These are phyloP conservation scores for Cheilosia vernalis DNA, from an alignment of 2,888 invertebrate genomes.

Conservation along the genomic window DNA sequence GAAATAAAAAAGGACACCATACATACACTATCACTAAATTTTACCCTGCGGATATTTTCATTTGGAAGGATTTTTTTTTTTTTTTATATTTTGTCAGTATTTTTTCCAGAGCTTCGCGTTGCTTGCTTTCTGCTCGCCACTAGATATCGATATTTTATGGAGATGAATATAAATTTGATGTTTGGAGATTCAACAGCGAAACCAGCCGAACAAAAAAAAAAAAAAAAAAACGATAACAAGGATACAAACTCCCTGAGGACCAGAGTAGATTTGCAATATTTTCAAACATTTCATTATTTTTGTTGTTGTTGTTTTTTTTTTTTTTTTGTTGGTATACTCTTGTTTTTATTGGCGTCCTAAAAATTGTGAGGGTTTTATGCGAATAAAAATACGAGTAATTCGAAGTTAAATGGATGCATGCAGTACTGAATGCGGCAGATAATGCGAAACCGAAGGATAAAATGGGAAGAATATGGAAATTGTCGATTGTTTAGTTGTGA, in stretches of 20 bases:
- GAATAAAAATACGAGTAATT: conserved; percentile 32
- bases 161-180: conserved; percentile 68
- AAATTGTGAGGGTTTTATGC: conserved; percentile 47
- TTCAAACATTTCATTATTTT: conserved; percentile 17
- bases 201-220: not conserved
- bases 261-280: conserved; percentile 53
- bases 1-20: conserved; percentile 41
- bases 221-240: conserved; percentile 39
- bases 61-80: conserved; percentile 52
- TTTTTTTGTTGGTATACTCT: conserved; percentile 11
- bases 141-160: conserved; percentile 69
- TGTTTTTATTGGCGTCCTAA: conserved; percentile 45
- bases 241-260: conserved; percentile 45
- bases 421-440: conserved; percentile 56
- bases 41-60: conserved; percentile 69
- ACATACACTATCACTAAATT: conserved; percentile 54
- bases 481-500: conserved; percentile 1
- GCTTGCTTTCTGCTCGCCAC: conserved; percentile 31
- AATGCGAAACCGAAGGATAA: conserved; percentile 11
- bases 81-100: not conserved
- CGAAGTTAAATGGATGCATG: conserved; percentile 57
- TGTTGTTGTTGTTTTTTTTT: conserved; percentile 29
- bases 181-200: conserved; percentile 39
- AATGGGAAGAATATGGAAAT: conserved; percentile 32
- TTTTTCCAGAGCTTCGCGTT: not conserved